Percentiles rank a stretch among this genome's conserved stretches.
Conservation (phyloP, 1,140 invertebrate species). For the Drosophila takahashii region DNA sequence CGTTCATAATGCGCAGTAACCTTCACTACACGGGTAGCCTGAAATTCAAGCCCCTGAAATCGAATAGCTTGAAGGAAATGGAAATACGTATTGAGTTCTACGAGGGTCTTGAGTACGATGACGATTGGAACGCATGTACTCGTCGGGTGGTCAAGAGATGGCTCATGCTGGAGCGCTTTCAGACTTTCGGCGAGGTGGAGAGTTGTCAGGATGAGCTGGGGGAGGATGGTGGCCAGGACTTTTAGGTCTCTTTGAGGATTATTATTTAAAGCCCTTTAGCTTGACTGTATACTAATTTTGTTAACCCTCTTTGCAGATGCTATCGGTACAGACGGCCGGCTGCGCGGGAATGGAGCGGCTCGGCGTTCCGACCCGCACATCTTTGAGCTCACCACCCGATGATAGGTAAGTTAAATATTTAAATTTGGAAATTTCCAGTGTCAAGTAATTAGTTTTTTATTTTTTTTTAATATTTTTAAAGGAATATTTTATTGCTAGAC, state of each 20-base stretch:
- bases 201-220: constrained; percentile 48
- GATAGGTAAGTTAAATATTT: constrained; percentile 76
- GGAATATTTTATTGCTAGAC: too few relatives aligned
- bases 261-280: neutral
- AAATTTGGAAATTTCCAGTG: too few relatives aligned
- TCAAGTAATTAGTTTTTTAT: too few relatives aligned
- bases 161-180: constrained; percentile 45
- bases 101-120: neutral
- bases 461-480: too few relatives aligned
- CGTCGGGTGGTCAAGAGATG: constrained; percentile 47
- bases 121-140: neutral
- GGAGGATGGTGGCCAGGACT: neutral
- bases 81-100: constrained; percentile 37
- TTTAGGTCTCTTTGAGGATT: neutral
- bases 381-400: constrained; percentile 80
- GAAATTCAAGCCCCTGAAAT: constrained; percentile 14
- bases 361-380: constrained; percentile 86
- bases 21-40: constrained; percentile 38
- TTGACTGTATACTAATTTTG: neutral
- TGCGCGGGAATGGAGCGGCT: constrained; percentile 89
- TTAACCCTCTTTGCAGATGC: constrained; percentile 86
- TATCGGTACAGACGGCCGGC: constrained; percentile 88
- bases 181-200: constrained; percentile 41
- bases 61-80: constrained; percentile 32
- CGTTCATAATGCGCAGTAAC: constrained; percentile 43